phyloP scores from a whole-genome alignment of 2,797 vertebrate genomes.

The Gephyroberyx darwinii region DNA sequence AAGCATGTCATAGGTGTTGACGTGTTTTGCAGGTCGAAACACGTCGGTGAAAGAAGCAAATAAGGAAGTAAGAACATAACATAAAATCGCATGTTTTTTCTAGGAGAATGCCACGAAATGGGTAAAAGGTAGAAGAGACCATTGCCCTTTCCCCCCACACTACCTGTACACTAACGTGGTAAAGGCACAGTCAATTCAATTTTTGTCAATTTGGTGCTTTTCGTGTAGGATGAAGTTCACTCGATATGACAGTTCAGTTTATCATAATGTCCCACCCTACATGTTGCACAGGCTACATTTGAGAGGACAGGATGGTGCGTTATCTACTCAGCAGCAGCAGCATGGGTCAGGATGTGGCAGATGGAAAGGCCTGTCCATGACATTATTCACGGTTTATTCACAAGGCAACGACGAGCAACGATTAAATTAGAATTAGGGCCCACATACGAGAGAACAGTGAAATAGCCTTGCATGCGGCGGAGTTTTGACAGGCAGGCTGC shows the following conservation, averaged over 20 bases:
- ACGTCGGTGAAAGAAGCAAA: no score
- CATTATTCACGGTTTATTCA: background rate
- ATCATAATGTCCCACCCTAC: background rate
- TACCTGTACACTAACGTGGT: no score
- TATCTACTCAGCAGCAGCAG: background rate
- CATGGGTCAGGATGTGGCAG: background rate
- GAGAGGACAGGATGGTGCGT: background rate
- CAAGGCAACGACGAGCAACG: background rate
- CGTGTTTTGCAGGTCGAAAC: slow-evolving; percentile 12
- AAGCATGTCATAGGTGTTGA: background rate
- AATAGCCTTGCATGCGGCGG: background rate
- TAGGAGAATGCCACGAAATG: background rate
- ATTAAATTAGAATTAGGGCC: background rate
- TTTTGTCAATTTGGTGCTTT: no score
- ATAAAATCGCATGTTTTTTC: background rate
- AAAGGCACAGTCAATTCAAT: no score
- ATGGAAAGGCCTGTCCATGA: background rate
- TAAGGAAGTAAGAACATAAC: background rate
- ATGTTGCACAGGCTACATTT: background rate
- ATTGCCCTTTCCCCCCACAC: background rate
- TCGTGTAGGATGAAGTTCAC: no score
- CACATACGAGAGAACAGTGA: background rate
- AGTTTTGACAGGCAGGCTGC: background rate
- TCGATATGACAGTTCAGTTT: no score
- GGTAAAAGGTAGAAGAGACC: background rate